Evolutionary conservation across 1,140 invertebrate genomes (phyloP).

Genomic region (Pantala flavescens): DNA sequence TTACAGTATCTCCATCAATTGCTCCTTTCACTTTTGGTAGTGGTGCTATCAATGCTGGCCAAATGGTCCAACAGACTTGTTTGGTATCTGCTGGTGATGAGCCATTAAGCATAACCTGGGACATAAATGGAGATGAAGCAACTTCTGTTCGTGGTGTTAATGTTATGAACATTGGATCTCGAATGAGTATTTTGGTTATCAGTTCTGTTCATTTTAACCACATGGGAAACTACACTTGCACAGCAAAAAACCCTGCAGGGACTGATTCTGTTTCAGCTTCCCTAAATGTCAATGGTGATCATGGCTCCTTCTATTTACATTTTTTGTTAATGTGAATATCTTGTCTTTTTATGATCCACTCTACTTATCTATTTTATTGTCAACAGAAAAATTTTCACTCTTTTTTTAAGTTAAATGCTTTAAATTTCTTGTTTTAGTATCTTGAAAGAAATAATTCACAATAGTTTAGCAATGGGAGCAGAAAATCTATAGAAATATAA

Average conservation of each 20-base stretch:
- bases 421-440: no score
- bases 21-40: constrained; percentile 53
- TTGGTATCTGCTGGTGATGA: constrained; percentile 58
- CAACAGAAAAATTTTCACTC: no score
- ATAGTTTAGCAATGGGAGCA: no score
- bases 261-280: constrained; percentile 31
- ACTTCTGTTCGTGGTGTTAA: constrained; percentile 20
- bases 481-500: no score
- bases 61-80: constrained; percentile 61
- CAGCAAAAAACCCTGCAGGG: constrained; percentile 37
- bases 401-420: no score
- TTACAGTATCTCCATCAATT: constrained; percentile 38
- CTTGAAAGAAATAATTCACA: no score
- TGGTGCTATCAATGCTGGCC: constrained; percentile 55
- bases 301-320: no score
- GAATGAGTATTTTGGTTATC: constrained; percentile 27
- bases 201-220: constrained; percentile 30
- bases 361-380: no score
- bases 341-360: no score
- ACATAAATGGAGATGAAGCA: constrained; percentile 42
- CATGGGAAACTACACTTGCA: constrained; percentile 34
- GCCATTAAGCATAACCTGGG: constrained; percentile 55
- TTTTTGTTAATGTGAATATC: no score
- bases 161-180: constrained; percentile 23
- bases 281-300: constrained; percentile 29